phyloP scores from a whole-genome alignment of 2,797 vertebrate genomes.

The Darevskia nairensis region DNA sequence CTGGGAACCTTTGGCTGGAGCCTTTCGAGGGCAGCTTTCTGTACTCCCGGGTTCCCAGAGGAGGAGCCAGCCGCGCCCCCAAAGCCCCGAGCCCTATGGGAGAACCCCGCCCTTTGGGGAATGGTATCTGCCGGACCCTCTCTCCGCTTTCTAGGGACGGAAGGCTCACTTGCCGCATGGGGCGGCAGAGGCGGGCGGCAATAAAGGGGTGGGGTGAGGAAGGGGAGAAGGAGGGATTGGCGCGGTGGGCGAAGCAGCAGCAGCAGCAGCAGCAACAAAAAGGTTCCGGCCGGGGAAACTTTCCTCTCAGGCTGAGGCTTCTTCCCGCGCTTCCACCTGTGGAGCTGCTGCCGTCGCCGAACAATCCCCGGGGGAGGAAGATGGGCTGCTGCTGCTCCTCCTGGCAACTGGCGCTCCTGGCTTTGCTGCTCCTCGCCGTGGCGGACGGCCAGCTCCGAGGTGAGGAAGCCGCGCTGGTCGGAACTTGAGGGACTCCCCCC shows the following conservation, averaged over 20 bases:
- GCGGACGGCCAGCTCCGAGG: slow-evolving; percentile 82
- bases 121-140: slow-evolving; percentile 19
- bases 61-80: rapidly evolving
- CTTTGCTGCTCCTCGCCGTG: slow-evolving; percentile 63
- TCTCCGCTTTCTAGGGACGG: background rate
- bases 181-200: slow-evolving; percentile 8
- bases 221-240: background rate
- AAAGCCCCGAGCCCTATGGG: too few relatives aligned
- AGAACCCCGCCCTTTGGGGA: background rate
- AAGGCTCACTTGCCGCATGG: slow-evolving; percentile 24
- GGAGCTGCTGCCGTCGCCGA: background rate
- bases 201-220: slow-evolving; percentile 41
- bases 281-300: background rate
- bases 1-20: rapidly evolving
- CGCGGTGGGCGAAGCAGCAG: background rate
- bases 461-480: slow-evolving; percentile 64
- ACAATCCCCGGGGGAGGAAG: slow-evolving; percentile 18
- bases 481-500: background rate
- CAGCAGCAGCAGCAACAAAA: background rate
- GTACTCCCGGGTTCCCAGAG: background rate
- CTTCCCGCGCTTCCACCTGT: background rate
- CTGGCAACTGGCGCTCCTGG: background rate
- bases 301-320: background rate
- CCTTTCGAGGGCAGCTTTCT: too few relatives aligned
- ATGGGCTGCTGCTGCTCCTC: slow-evolving; percentile 55